A percentile compares a stretch with the other conserved stretches of the same genome.
Conservation (phyloP, 2,888 invertebrate genomes). For the Orthosia incerta region DNA sequence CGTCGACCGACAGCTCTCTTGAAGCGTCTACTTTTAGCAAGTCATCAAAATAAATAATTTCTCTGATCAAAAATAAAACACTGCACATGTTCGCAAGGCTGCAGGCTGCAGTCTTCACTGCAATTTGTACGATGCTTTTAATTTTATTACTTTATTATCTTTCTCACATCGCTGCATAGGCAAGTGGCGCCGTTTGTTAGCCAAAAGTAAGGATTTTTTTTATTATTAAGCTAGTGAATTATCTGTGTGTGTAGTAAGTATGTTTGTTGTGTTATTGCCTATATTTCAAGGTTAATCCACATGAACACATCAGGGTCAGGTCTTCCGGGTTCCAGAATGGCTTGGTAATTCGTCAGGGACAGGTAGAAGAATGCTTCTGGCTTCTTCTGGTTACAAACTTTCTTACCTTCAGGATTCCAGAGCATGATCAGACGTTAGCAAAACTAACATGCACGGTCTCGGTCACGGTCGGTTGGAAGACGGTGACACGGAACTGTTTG, state of each 20-base stretch:
- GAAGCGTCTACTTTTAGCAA: neutral
- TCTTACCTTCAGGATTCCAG: neutral
- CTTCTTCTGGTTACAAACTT: no score
- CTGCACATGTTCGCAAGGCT: neutral
- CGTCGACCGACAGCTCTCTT: no score
- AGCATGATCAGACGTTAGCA: neutral
- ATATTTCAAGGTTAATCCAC: no score
- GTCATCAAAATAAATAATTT: conserved; percentile 7
- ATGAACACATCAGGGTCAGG: no score
- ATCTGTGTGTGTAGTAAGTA: conserved; percentile 24
- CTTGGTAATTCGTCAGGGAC: neutral
- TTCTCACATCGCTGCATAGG: conserved; percentile 56
- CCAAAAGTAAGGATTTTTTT: conserved; percentile 52
- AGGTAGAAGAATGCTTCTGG: neutral
- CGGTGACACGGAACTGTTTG: neutral
- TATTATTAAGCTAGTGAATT: conserved; percentile 16
- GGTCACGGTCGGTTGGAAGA: neutral
- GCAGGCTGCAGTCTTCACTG: conserved; percentile 16
- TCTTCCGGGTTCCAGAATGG: neutral
- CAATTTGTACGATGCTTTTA: conserved; percentile 24
- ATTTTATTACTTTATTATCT: conserved; percentile 45
- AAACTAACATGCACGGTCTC: neutral
- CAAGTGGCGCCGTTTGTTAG: conserved; percentile 60
- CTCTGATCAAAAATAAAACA: conserved; percentile 28
- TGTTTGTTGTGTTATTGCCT: neutral